A percentile compares a stretch with the other conserved stretches of the same genome.
Conservation (phyloP, 1,140 invertebrate genomes). For the Musca vetustissima region DNA sequence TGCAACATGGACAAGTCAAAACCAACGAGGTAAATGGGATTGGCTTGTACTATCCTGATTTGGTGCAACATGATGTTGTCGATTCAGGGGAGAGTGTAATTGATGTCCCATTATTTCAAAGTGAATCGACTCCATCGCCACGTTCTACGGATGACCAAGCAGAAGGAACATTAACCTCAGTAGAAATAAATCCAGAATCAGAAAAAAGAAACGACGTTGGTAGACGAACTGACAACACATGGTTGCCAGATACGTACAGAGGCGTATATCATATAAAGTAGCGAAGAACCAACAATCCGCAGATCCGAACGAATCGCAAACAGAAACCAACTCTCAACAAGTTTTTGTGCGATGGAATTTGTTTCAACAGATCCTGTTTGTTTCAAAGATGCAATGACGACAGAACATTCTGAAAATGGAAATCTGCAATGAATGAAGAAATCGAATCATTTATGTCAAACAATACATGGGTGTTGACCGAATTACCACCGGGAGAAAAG, state of each 20-base stretch:
- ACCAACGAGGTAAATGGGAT: no score
- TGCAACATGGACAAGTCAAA: neutral
- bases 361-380: neutral
- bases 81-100: neutral
- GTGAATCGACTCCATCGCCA: neutral
- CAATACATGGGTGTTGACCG: conserved; percentile 33
- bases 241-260: neutral
- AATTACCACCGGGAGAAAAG: neutral
- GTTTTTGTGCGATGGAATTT: neutral
- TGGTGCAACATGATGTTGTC: neutral
- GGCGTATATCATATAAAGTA: no score
- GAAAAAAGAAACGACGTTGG: neutral
- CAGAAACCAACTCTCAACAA: neutral
- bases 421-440: neutral
- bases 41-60: neutral
- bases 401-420: neutral
- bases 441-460: conserved; percentile 25
- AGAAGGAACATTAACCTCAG: no score
- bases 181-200: neutral
- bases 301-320: neutral
- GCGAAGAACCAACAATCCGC: neutral
- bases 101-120: no score
- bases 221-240: no score
- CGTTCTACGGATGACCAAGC: no score
- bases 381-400: neutral